A percentile compares a stretch with the other conserved stretches of the same genome.
Conservation (phyloP, 2,888 invertebrate genomes). For the Trichogramma dendrolimi region DNA sequence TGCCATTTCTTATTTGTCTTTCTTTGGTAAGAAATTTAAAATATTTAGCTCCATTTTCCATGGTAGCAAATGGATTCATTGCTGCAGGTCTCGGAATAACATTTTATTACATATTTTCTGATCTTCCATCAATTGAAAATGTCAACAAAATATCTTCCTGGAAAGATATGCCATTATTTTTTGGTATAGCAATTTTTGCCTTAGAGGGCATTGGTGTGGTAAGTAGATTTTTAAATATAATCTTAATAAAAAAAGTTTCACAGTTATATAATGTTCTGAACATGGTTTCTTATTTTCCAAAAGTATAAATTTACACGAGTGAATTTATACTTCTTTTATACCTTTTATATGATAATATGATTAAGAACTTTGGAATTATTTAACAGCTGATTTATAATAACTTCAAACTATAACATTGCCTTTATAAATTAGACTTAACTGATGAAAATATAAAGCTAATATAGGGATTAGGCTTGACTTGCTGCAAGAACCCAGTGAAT, state of each 20-base stretch:
- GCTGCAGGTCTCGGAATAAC: slow-evolving; percentile 83
- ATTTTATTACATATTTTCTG: slow-evolving; percentile 79
- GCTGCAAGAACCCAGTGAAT: no score
- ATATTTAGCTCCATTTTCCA: slow-evolving; percentile 85
- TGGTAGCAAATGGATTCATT: slow-evolving; percentile 87
- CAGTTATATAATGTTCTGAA: background rate
- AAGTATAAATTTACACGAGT: no score
- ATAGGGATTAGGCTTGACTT: no score
- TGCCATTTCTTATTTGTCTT: slow-evolving; percentile 68
- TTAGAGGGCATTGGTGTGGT: slow-evolving; percentile 73
- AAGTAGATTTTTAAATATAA: slow-evolving; percentile 39
- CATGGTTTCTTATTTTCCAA: no score
- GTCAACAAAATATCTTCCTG: slow-evolving; percentile 58
- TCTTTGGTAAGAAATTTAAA: slow-evolving; percentile 81
- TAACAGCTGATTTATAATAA: no score
- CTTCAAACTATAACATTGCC: no score
- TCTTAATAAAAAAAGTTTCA: background rate
- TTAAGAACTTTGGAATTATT: no score
- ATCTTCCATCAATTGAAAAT: slow-evolving; percentile 60
- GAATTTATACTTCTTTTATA: no score
- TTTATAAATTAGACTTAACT: no score
- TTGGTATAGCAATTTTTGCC: slow-evolving; percentile 90
- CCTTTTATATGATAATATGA: no score
- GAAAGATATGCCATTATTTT: slow-evolving; percentile 74
- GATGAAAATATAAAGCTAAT: no score